Conservation (phyloP, 1,140 invertebrate species). For the Penaeus chinensis region DNA sequence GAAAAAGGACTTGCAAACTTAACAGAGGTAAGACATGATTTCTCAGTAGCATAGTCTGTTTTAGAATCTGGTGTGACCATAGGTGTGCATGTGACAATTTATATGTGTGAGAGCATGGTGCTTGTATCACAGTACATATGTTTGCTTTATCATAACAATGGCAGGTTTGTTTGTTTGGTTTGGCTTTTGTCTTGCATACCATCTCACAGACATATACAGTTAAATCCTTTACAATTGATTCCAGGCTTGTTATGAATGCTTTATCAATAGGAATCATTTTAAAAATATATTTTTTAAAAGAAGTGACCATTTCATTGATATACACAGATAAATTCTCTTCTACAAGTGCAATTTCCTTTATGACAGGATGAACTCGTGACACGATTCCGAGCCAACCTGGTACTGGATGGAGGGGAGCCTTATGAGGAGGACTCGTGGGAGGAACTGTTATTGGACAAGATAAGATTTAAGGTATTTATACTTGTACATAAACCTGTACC, state of each 20-base stretch:
- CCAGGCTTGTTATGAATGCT: too few relatives aligned
- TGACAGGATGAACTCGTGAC: slow-evolving; percentile 70
- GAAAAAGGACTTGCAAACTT: slow-evolving; percentile 68
- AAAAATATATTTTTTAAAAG: too few relatives aligned
- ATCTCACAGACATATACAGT: too few relatives aligned
- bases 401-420: slow-evolving; percentile 69
- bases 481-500: background rate
- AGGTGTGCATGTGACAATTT: background rate
- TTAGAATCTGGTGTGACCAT: background rate
- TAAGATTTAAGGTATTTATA: slow-evolving; percentile 75
- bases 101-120: too few relatives aligned
- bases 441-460: slow-evolving; percentile 77
- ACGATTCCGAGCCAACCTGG: slow-evolving; percentile 74
- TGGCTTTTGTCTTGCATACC: too few relatives aligned
- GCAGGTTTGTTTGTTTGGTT: too few relatives aligned
- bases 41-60: background rate
- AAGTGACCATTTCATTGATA: too few relatives aligned
- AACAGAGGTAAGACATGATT: slow-evolving; percentile 36
- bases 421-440: slow-evolving; percentile 84
- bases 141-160: too few relatives aligned
- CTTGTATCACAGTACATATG: too few relatives aligned
- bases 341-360: slow-evolving; percentile 30
- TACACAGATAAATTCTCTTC: background rate
- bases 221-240: too few relatives aligned
- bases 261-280: too few relatives aligned